Conservation (phyloP, 2,797 vertebrate genomes). For the Pangasius sanitwongsei region DNA sequence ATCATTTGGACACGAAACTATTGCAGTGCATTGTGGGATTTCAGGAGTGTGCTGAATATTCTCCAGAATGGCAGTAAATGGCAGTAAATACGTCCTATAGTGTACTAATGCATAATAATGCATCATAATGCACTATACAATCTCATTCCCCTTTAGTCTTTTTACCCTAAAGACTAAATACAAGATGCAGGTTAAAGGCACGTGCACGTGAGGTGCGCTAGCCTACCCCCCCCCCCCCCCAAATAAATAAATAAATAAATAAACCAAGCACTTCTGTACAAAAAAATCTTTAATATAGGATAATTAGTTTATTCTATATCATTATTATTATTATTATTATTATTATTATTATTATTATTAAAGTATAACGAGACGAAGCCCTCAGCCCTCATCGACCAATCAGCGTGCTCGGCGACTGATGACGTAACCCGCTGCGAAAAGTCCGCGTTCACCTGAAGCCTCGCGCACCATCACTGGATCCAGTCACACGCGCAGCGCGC, state of each 20-base stretch:
- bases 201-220: background rate
- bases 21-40: background rate
- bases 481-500: background rate
- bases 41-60: no score
- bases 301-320: background rate
- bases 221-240: no score
- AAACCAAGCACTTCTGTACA: background rate
- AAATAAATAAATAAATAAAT: no score
- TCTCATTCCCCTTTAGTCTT: background rate
- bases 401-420: constrained; percentile 20
- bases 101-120: background rate
- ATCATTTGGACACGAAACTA: background rate
- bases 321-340: background rate
- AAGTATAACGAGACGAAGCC: background rate
- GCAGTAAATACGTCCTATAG: no score
- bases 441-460: constrained; percentile 56
- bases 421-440: constrained; percentile 39
- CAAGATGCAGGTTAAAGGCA: background rate
- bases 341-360: background rate
- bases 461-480: constrained; percentile 12
- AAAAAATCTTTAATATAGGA: no score
- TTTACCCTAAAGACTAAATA: no score
- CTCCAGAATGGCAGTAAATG: no score
- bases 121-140: background rate
- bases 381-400: constrained; percentile 37